Conservation (phyloP, 2,888 invertebrate genomes). For the Liodrosophila aerea region DNA sequence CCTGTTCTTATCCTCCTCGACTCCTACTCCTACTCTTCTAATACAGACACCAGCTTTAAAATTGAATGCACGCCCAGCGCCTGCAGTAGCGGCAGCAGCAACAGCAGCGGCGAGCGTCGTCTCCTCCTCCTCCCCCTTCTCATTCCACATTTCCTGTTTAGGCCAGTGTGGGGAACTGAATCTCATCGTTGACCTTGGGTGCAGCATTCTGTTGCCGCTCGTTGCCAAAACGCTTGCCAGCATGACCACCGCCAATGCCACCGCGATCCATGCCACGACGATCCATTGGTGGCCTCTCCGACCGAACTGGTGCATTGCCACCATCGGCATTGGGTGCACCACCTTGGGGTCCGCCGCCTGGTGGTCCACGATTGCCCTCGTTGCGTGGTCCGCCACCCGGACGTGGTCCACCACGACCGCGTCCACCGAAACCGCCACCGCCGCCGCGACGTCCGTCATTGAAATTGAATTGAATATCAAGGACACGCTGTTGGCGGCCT, state of each 20-base stretch:
- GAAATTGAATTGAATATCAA: conserved; percentile 95
- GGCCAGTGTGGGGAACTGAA: conserved; percentile 97
- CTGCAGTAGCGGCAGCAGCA: conserved; percentile 34
- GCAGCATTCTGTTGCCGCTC: conserved; percentile 83
- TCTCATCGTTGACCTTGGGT: conserved; percentile 97
- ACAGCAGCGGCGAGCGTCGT: conserved; percentile 28
- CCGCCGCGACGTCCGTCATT: conserved; percentile 91
- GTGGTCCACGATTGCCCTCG: conserved; percentile 52
- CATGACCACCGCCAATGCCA: conserved; percentile 55
- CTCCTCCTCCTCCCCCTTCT: background rate
- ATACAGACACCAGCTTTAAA: conserved; percentile 45
- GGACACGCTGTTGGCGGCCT: conserved; percentile 92
- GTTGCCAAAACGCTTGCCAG: conserved; percentile 74
- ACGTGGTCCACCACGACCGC: conserved; percentile 78
- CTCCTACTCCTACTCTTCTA: conserved; percentile 16
- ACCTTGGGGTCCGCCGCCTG: conserved; percentile 37
- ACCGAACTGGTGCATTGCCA: conserved; percentile 26
- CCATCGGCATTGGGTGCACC: conserved; percentile 25
- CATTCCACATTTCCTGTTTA: conserved; percentile 81
- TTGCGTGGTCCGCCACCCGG: conserved; percentile 64
- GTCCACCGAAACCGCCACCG: conserved; percentile 86
- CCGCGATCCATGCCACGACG: conserved; percentile 58
- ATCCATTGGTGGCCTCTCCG: conserved; percentile 56
- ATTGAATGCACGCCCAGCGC: conserved; percentile 50
- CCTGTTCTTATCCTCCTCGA: conserved; percentile 29